Evolutionary conservation across 2,888 invertebrate species (phyloP), one percentile per base, ranked within the genome.

Genomic region (Xylophagus ater): DNA sequence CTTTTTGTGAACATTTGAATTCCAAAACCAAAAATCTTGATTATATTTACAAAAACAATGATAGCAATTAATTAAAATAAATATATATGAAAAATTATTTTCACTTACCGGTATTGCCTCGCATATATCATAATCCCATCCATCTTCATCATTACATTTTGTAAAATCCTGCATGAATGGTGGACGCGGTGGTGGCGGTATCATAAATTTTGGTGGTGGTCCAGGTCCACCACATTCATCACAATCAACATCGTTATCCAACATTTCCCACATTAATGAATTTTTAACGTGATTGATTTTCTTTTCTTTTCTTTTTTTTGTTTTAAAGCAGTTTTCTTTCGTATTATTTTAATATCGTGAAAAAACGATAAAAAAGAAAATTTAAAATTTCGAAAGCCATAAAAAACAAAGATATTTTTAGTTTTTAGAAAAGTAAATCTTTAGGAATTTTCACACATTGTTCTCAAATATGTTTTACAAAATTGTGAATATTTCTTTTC

Each of bases 211-310:
- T 44, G 64, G 64, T 40, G 64, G 64, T 34, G 62, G 60, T 24
- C 58, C 63, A 13, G 57, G 51, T 44, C 58, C 60, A 33, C 60
- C 60, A 50, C 64, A 65, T 46, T 62, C 64, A 48, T 59, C 58
- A 53, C 64, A 65, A 42, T 65, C 61, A 47, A 62, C 35, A 29
- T 49, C 45, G 20, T 39, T 54, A 53, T 62, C 61, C 37, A 60
- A 56, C 63, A 65, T 65, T 57, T 65, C 60, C 62, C 62, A 64
- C 64, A 64, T 64, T 56, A 56, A 56, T 40, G 25, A 31, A 34
- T 39, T 30, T n/a, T 41, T 34, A 10, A 21, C 23, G 19, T 13
- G 5, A 34, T 24, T 25, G 25, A 14, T 14, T 9, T 12, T 26
- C 14, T 14, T 13, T 30, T 15, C 14, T 4, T 30, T 30, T 30